phyloP scores from a whole-genome alignment of 1,140 invertebrate genomes.

The Zaprionus taronus region DNA sequence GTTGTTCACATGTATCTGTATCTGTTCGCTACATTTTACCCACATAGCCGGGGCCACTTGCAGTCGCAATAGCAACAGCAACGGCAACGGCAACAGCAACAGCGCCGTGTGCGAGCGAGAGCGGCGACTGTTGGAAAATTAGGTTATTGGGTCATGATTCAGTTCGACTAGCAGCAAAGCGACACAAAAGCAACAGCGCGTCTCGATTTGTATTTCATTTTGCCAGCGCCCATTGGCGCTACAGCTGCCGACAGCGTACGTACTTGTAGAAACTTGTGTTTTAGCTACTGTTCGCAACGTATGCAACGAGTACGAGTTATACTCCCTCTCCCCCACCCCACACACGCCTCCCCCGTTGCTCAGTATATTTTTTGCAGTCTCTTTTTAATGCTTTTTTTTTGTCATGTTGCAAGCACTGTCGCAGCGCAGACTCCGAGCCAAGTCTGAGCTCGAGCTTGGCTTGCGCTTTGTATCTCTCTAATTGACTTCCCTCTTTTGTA shows the following conservation, averaged over 20 bases:
- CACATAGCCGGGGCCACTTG: conserved; percentile 49
- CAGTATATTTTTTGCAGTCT: conserved; percentile 23
- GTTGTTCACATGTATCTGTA: conserved; percentile 40
- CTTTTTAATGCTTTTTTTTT: conserved; percentile 22
- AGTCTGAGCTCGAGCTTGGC: conserved; percentile 29
- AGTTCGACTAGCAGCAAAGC: conserved; percentile 75
- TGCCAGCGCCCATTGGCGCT: conserved; percentile 58
- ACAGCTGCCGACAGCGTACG: conserved; percentile 53
- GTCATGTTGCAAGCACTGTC: conserved; percentile 55
- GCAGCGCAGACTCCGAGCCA: conserved; percentile 37
- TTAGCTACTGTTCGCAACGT: conserved; percentile 71
- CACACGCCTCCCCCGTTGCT: neutral
- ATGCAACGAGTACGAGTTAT: conserved; percentile 8
- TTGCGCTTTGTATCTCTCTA: conserved; percentile 76
- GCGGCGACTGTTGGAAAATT: conserved; percentile 61
- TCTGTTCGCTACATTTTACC: conserved; percentile 71
- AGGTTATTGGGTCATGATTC: conserved; percentile 82
- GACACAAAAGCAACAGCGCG: conserved; percentile 38
- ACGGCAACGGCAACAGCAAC: neutral
- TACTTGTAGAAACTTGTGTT: conserved; percentile 77
- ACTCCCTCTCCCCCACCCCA: neutral
- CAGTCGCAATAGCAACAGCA: conserved; percentile 17
- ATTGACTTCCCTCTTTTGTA: conserved; percentile 80
- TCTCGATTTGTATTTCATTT: conserved; percentile 77
- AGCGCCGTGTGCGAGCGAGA: conserved; percentile 49